Conservation (phyloP, 1,140 invertebrate genomes). For the Orius insidiosus region DNA sequence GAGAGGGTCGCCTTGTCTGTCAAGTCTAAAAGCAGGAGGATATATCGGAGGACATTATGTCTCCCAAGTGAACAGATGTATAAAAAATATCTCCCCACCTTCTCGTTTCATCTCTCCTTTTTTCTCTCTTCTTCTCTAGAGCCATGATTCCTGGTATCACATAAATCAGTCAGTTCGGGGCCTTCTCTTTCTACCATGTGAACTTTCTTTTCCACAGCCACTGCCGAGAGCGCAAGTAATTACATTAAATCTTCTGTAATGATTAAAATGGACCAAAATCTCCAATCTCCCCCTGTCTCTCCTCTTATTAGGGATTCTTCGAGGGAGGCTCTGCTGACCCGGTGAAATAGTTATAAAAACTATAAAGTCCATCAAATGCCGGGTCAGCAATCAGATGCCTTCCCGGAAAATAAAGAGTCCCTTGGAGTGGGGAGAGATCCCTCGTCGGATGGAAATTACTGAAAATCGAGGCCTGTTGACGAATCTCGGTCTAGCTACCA, state of each 20-base stretch:
- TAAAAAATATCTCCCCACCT: constrained; percentile 20
- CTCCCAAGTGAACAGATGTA: constrained; percentile 20
- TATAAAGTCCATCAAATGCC: no score
- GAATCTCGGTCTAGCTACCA: no score
- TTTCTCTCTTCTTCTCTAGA: constrained; percentile 3
- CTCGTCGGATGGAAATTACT: no score
- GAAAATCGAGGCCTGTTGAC: no score
- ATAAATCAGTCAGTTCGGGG: constrained; percentile 17
- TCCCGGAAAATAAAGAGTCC: no score
- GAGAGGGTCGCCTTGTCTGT: constrained; percentile 4
- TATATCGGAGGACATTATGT: constrained; percentile 19
- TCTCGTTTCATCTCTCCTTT: constrained; percentile 13
- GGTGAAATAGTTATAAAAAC: no score
- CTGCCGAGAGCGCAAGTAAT: constrained; percentile 8
- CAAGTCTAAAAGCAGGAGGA: constrained; percentile 12
- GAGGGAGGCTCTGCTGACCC: no score
- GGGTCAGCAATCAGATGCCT: no score
- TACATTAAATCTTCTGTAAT: constrained; percentile 16
- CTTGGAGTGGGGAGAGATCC: no score
- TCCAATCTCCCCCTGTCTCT: no score
- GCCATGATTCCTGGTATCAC: constrained; percentile 15
- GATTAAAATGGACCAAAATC: no score
- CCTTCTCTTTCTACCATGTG: constrained; percentile 9
- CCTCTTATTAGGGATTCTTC: no score
- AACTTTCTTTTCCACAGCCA: constrained; percentile 11